Evolutionary conservation across 2,113 vertebrate genomes (phyloP), one percentile per base, ranked within the genome.

Genomic region (Eclectus roratus): DNA sequence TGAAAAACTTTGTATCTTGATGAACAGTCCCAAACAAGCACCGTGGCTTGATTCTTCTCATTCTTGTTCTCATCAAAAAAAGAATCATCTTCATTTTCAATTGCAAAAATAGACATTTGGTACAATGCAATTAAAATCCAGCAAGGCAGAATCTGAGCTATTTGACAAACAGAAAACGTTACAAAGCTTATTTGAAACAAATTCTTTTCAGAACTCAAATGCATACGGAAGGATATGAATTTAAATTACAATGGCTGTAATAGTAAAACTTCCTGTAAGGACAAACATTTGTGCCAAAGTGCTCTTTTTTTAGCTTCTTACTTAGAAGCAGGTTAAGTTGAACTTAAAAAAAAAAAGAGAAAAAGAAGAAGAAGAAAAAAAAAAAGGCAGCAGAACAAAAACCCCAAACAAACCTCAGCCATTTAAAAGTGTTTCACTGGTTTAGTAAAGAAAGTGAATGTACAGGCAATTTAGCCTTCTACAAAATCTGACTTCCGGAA

Each of bases 1-100:
- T 14, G 55, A 82, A 72, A 85, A 92, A 31, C 16, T 27, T 31
- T 80, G 17, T 80, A 78, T 56, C 43, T 58, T 77, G 43, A 91
- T n/a, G 63, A 91, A 76, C 28, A 77, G n/a, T 58, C 37, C 65
- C 83, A 86, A 80, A 56, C 10, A 84, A 41, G 8, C 55, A 71
- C 20, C 35, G 33, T 58, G n/a, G 37, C 50, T 94, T 83, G 21
- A 61, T 74, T 89, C 35, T 41, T 85, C 78, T 84, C 41, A 56
- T 60, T 77, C 33, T 79, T 70, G 64, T 35, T 94, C 44, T 52
- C 52, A 6, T 74, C 39, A 85, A 87, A 49, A 46, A 88, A 87
- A 43, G 23, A 39, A 23, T 85, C 46, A 66, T 64, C 27, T 85
- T 60, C 78, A 81, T 94, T 96, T 95, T 76, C 74, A 93, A 94